Evolutionary conservation across 2,888 invertebrate species (phyloP), one percentile per base, ranked within the genome.

Genomic region (Synergus laeviventris): DNA sequence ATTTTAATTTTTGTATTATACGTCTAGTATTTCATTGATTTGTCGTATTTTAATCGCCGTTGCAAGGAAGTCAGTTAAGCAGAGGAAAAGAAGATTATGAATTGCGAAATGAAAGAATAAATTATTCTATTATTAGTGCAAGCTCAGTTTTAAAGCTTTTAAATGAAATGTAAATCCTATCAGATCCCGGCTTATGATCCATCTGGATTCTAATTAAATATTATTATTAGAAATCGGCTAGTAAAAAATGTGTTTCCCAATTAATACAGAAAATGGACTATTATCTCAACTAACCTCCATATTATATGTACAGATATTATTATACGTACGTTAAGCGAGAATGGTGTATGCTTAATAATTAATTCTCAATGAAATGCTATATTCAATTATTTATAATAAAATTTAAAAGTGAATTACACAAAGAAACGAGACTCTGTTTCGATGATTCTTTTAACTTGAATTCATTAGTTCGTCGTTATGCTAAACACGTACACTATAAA

Each of bases 1-100:
- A 54, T 70, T 70, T 31, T 54, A n/a, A 70, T 49, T 49, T 45
- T 70, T 70, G 36, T 49, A 70, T 54, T 54, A 54, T 54, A 36
- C n/a, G 31, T 31, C 49, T n/a, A 18, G 45, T 14, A 49, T 49
- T 70, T 70, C 45, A 45, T 21, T 49, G 16, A 70, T 49, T 49
- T 70, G 49, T 70, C 70, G 31, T 31, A 54, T 49, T 49, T 62
- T 12, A 36, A 54, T 70, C 14, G 14, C 14, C 49, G 49, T 54
- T 45, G 11, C n/a, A n/a, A 9, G 24, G 24, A 66, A 66, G 66
- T 42, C 64, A 42, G 42, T 45, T 66, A 42, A 5, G 18, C 31
- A 1, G 14, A 66, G 42, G 24, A 45, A 24, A 24, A n/a, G 21
- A 64, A 64, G 38, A 64, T 59, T 24, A 39, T 14, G 14, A 42